phyloP scores from a whole-genome alignment of 2,888 invertebrate species.

The Rhogogaster chlorosoma region DNA sequence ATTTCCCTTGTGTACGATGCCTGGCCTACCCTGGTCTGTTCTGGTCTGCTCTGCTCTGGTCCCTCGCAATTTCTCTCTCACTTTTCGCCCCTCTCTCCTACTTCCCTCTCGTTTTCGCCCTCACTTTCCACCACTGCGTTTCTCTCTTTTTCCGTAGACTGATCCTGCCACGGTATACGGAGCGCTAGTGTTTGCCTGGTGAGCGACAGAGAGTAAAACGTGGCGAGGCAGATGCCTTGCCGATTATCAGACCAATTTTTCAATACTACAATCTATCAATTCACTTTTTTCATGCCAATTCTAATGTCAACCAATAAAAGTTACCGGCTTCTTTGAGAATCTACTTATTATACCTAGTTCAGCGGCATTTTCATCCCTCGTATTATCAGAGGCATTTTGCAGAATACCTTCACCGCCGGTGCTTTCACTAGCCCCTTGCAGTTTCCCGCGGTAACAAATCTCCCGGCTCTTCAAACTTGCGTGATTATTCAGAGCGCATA shows the following conservation, averaged over 20 bases:
- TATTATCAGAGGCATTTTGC: background rate
- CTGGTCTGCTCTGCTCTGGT: constrained; percentile 43
- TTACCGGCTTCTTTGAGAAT: background rate
- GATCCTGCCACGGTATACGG: background rate
- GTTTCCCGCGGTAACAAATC: constrained; percentile 8
- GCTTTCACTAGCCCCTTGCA: background rate
- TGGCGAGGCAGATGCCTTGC: background rate
- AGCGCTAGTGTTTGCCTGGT: background rate
- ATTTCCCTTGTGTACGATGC: constrained; percentile 76
- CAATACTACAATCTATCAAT: background rate
- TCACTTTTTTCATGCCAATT: background rate
- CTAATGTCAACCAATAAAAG: background rate
- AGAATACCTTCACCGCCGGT: background rate
- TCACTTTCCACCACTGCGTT: background rate
- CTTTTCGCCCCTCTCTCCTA: constrained; percentile 42
- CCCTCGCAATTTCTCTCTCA: constrained; percentile 52
- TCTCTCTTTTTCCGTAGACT: background rate
- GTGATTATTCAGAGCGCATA: constrained; percentile 54
- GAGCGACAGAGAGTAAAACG: constrained; percentile 2
- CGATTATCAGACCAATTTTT: background rate
- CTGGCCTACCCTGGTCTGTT: constrained; percentile 64
- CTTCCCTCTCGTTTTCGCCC: background rate
- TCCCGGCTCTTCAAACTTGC: constrained; percentile 54
- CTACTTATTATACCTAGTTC: background rate
- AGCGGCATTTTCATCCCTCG: background rate